These are phyloP conservation scores for Platycheirus rosarum DNA, from an alignment of 2,888 invertebrate genomes.

Conservation along the genomic window DNA sequence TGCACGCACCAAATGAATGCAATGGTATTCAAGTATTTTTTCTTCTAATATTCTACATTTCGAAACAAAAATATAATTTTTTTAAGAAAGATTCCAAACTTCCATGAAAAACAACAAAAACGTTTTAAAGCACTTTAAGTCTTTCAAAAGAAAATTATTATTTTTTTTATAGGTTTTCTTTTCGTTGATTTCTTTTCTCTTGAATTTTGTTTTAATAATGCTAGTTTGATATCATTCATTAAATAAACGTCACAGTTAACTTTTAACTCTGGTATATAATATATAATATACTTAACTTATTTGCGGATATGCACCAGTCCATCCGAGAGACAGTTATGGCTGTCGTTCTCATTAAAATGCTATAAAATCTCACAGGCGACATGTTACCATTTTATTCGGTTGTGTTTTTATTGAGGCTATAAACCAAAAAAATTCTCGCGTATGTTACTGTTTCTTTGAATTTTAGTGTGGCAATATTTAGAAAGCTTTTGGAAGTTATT, in stretches of 20 bases:
- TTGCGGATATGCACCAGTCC: conserved; percentile 26
- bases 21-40: no score
- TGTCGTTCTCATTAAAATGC: conserved; percentile 47
- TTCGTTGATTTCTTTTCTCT: conserved; percentile 1
- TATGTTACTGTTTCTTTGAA: background rate
- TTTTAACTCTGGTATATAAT: conserved; percentile 18
- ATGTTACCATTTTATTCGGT: conserved; percentile 1
- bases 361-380: conserved; percentile 38
- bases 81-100: conserved; percentile 11
- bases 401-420: conserved; percentile 20
- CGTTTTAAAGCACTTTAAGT: background rate
- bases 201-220: conserved; percentile 8
- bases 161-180: conserved; percentile 3
- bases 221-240: conserved; percentile 27
- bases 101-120: conserved; percentile 2
- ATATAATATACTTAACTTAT: conserved; percentile 17
- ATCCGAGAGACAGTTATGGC: conserved; percentile 37
- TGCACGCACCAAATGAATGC: no score
- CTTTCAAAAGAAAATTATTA: conserved; percentile 1
- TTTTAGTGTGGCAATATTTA: conserved; percentile 22
- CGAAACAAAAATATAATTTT: background rate
- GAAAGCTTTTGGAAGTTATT: background rate
- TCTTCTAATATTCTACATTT: no score
- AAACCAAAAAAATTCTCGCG: conserved; percentile 1
- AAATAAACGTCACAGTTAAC: conserved; percentile 37